Conservation (phyloP, 2,888 invertebrate species). For the Melipona beecheii region DNA sequence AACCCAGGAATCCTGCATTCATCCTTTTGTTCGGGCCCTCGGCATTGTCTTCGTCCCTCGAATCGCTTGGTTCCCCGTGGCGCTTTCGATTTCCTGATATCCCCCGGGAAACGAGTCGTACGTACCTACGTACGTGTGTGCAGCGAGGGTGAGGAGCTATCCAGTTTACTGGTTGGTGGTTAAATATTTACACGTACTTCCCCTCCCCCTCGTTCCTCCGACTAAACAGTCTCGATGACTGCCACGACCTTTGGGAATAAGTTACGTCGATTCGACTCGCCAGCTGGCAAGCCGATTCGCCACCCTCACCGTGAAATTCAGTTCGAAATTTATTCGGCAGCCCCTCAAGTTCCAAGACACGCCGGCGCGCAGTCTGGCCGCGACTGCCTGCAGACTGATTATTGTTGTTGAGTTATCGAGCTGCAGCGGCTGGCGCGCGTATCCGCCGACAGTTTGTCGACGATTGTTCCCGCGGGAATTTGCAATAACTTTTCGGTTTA, state of each 20-base stretch:
- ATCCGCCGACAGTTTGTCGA: neutral
- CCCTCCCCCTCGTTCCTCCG: neutral
- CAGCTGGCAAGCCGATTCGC: neutral
- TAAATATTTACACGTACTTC: constrained; percentile 30
- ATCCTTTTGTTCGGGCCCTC: constrained; percentile 74
- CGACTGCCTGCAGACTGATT: constrained; percentile 16
- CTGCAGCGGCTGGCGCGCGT: too few species aligned
- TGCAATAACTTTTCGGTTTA: too few species aligned
- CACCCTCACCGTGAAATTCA: too few species aligned
- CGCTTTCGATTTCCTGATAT: constrained; percentile 23
- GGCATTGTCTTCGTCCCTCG: constrained; percentile 69
- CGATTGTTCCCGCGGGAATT: neutral
- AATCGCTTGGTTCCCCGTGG: neutral
- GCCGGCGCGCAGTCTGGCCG: neutral
- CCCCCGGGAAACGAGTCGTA: neutral
- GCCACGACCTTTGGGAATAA: neutral
- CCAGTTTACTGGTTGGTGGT: constrained; percentile 55
- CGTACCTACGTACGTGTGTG: neutral
- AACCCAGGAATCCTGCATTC: constrained; percentile 62
- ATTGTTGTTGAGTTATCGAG: neutral
- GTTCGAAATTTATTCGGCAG: neutral
- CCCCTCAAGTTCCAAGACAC: neutral
- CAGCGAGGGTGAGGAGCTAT: constrained; percentile 4
- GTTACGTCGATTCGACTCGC: neutral
- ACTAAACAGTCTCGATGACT: constrained; percentile 10